Evolutionary conservation across 2,113 vertebrate genomes (phyloP), one percentile per base, ranked within the genome.

Genomic region (Equus quagga): DNA sequence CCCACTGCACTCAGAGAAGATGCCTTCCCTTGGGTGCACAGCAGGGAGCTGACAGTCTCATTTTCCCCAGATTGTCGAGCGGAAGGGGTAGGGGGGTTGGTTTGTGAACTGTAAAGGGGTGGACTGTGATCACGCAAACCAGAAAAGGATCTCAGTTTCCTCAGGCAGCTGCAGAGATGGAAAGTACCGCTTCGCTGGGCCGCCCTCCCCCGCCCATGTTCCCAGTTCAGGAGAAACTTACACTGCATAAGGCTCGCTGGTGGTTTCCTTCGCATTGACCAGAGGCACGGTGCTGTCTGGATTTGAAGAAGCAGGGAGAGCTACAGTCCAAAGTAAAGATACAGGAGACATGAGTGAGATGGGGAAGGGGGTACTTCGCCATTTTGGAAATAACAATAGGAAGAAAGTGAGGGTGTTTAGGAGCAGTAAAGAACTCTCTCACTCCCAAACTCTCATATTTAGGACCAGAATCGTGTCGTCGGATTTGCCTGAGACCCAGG

Each of bases 261-360:
- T 0, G 4, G 67, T 6, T 46, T 82, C 81, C 87, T 98, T 96
- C 83, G 3, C 2, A 0, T 21, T n/a, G 31, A 23, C n/a, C 7
- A 5, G 84, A 26, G 60, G 23, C 0, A 7, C 0, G 0, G 90
- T 0, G 1, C 46, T 33, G 36, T 21, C 23, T 1, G 5, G 28
- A 15, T 31, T 65, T 51, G 80, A 58, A 51, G 90, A 58, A 36
- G 23, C 41, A 0, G 18, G 56, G 49, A 60, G 28, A 31, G 72
- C 96, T 97, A n/a, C 5, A 44, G 85, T 9, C 3, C 46, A 67
- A 85, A 93, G 41, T 12, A 36, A 82, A 82, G 70, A 78, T 2
- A 41, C 0, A 11, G 76, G 51, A 54, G 33, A 33, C 1, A 0
- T 1, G 8, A 90, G 82, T 8, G 51, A 91, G 86, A 31, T 1